phyloP scores from a whole-genome alignment of 2,888 invertebrate genomes.

The Physocephala rufipes region DNA sequence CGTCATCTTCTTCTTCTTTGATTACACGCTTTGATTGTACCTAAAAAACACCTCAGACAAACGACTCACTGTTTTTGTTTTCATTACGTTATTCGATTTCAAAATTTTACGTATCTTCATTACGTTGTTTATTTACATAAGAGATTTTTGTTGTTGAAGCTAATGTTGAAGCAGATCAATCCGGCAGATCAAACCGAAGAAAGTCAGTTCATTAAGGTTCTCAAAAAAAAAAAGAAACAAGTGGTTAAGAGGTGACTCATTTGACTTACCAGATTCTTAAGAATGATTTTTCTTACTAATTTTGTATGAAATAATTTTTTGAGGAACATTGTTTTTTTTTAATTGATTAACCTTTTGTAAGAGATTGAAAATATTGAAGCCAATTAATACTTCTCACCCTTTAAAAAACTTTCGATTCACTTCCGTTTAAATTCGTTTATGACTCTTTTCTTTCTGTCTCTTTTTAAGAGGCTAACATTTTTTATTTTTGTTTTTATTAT shows the following conservation, averaged over 20 bases:
- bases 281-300: no score
- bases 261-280: constrained; percentile 1
- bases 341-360: not conserved
- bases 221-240: no score
- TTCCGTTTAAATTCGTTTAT: constrained; percentile 1
- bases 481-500: not conserved
- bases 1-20: no score
- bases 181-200: not conserved
- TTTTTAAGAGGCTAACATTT: not conserved
- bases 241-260: not conserved
- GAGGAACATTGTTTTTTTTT: not conserved
- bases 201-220: not conserved
- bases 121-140: constrained; percentile 17
- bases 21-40: no score
- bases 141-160: no score
- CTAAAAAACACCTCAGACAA: no score
- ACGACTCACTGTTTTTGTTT: constrained; percentile 22
- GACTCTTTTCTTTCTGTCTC: not conserved
- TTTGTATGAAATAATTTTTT: not conserved
- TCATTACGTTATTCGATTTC: not conserved
- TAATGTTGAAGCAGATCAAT: not conserved
- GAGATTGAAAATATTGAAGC: not conserved
- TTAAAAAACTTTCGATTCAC: not conserved
- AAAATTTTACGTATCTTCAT: constrained; percentile 5
- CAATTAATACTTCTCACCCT: no score